phyloP scores from a whole-genome alignment of 2,113 vertebrate genomes.

The Nycticryphes semicollaris region DNA sequence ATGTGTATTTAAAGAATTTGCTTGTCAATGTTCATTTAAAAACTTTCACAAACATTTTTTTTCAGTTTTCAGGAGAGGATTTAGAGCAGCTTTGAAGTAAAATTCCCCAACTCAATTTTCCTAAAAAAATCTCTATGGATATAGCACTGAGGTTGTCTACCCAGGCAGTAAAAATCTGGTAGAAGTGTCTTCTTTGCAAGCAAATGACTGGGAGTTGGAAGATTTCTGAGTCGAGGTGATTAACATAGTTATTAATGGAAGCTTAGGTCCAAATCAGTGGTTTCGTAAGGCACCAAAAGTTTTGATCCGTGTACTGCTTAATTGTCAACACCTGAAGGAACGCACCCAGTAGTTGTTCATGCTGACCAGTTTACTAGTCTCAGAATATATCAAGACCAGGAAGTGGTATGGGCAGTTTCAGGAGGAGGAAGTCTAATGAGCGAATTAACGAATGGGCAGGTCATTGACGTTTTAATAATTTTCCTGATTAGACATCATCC shows the following conservation, averaged over 20 bases:
- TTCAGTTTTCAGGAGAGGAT: not conserved
- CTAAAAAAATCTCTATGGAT: not conserved
- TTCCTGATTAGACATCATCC: not conserved
- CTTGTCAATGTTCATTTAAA: not conserved
- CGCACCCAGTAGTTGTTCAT: not conserved
- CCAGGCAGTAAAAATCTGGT: not conserved
- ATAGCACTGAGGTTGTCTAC: not conserved
- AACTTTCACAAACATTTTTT: not conserved
- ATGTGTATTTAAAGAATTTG: slow-evolving; percentile 16
- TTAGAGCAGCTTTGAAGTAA: not conserved
- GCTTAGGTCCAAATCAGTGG: not conserved
- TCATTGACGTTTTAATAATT: not conserved
- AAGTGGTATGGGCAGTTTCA: not conserved
- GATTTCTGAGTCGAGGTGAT: not conserved
- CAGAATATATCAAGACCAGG: not conserved
- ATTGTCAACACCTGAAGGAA: not conserved
- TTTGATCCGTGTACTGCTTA: not conserved
- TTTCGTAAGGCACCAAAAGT: not conserved
- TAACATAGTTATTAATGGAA: not conserved
- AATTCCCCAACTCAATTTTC: not conserved
- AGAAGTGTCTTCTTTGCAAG: not conserved
- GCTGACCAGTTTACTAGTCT: not conserved
- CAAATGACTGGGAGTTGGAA: not conserved
- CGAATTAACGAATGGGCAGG: not conserved
- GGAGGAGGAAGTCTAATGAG: not conserved